A percentile compares a stretch with the other conserved stretches of the same genome.
Conservation (phyloP, 2,113 vertebrate genomes). For the Orcinus orca region DNA sequence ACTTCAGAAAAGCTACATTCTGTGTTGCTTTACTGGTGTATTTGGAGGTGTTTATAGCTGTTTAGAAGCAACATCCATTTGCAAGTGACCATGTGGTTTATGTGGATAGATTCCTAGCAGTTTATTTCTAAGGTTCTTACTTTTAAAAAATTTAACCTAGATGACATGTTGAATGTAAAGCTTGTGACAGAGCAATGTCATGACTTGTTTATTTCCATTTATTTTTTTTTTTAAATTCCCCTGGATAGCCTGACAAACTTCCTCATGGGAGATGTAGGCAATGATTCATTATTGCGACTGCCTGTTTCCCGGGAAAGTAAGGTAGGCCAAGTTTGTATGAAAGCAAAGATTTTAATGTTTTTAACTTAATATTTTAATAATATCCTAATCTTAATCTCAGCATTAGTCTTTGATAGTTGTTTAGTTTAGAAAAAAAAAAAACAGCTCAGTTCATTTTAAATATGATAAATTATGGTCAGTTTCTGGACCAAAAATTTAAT, state of each 20-base stretch:
- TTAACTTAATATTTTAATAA: constrained; percentile 18
- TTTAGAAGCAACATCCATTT: background rate
- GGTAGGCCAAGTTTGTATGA: constrained; percentile 83
- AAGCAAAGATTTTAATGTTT: constrained; percentile 23
- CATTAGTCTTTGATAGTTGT: constrained; percentile 3
- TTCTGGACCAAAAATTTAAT: constrained; percentile 16
- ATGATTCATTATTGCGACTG: constrained; percentile 91
- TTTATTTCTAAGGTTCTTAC: constrained; percentile 23
- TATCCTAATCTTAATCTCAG: background rate
- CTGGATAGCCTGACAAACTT: constrained; percentile 95
- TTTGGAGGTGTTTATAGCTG: background rate
- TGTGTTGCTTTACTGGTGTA: background rate
- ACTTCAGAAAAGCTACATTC: background rate
- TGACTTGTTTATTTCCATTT: constrained; percentile 46
- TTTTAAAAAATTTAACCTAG: constrained; percentile 30
- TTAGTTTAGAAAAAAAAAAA: background rate
- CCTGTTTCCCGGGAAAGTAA: constrained; percentile 92
- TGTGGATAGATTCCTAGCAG: background rate
- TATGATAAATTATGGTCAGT: constrained; percentile 16
- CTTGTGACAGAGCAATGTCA: background rate
- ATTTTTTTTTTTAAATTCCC: constrained; percentile 56
- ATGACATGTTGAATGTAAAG: constrained; percentile 32
- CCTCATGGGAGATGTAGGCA: constrained; percentile 99
- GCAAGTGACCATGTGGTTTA: background rate
- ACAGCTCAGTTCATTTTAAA: background rate